Evolutionary conservation across 2,797 vertebrate species (phyloP).

Genomic region (Staurois parvus): DNA sequence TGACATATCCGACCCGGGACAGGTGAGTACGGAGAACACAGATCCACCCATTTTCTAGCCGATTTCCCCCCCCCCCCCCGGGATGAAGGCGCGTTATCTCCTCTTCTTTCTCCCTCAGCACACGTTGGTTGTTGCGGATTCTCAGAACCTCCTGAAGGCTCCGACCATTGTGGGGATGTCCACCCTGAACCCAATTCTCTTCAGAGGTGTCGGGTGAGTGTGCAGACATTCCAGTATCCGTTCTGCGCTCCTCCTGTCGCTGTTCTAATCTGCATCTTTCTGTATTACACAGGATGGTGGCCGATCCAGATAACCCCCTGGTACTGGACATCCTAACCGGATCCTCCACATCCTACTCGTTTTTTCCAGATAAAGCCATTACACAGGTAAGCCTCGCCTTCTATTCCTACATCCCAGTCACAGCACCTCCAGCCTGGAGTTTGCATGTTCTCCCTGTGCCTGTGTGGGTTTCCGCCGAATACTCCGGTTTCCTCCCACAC

Average conservation of each 20-base stretch:
- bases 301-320: constrained; percentile 94
- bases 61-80: too few species aligned
- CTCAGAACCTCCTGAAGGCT: constrained; percentile 93
- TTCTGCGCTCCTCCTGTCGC: not conserved
- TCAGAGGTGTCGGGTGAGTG: constrained; percentile 95
- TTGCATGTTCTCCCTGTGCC: too few species aligned
- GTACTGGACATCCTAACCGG: constrained; percentile 97
- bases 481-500: too few species aligned
- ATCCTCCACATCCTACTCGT: constrained; percentile 96
- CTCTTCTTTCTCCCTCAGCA: constrained; percentile 76
- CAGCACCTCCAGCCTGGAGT: too few species aligned
- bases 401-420: too few species aligned
- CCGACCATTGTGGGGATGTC: constrained; percentile 93
- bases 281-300: constrained; percentile 86
- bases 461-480: too few species aligned
- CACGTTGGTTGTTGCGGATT: constrained; percentile 90
- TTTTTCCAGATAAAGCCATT: constrained; percentile 94
- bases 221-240: not conserved
- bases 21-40: constrained; percentile 74
- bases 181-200: constrained; percentile 88
- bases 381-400: constrained; percentile 82
- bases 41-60: too few species aligned
- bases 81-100: too few species aligned
- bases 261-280: accelerated
- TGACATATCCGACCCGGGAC: constrained; percentile 91